Percentiles rank a stretch among this genome's conserved stretches.
Conservation (phyloP, 2,113 vertebrate genomes). For the Neodontobutis hainanensis region DNA sequence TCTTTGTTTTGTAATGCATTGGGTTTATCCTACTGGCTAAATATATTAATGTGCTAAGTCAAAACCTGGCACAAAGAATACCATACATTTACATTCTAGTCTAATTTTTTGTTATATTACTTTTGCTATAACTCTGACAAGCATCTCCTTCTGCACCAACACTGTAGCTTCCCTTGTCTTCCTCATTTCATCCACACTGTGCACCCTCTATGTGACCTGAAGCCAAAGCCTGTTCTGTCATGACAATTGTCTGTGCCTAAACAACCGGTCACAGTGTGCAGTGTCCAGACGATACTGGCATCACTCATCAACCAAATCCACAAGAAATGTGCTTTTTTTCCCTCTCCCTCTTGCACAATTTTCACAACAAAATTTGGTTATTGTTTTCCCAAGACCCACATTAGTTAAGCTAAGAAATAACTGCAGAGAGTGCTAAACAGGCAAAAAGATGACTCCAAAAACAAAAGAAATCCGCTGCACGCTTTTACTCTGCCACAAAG, state of each 20-base stretch:
- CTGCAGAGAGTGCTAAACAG: not conserved
- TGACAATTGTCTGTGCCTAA: conserved; percentile 49
- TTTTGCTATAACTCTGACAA: not conserved
- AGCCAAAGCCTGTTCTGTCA: conserved; percentile 38
- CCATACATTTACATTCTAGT: too few species aligned
- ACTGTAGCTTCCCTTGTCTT: conserved; percentile 13
- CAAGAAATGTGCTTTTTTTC: conserved; percentile 15
- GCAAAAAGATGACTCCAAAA: not conserved
- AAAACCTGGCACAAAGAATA: too few species aligned
- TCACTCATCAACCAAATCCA: conserved; percentile 8
- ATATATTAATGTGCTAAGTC: too few species aligned
- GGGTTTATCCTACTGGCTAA: too few species aligned
- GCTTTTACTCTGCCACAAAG: conserved; percentile 17
- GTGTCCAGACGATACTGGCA: conserved; percentile 20
- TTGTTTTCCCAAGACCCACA: not conserved
- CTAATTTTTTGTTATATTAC: not conserved
- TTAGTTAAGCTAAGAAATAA: not conserved
- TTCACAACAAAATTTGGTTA: not conserved
- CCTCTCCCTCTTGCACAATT: not conserved
- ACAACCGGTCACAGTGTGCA: conserved; percentile 38
- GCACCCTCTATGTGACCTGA: conserved; percentile 19
- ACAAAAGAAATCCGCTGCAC: conserved; percentile 1
- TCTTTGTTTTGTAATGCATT: too few species aligned
- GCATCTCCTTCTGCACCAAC: conserved; percentile 1
- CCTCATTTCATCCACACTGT: conserved; percentile 13